Evolutionary conservation across 2,113 vertebrate species (phyloP).

Genomic region (Xerus inauris): DNA sequence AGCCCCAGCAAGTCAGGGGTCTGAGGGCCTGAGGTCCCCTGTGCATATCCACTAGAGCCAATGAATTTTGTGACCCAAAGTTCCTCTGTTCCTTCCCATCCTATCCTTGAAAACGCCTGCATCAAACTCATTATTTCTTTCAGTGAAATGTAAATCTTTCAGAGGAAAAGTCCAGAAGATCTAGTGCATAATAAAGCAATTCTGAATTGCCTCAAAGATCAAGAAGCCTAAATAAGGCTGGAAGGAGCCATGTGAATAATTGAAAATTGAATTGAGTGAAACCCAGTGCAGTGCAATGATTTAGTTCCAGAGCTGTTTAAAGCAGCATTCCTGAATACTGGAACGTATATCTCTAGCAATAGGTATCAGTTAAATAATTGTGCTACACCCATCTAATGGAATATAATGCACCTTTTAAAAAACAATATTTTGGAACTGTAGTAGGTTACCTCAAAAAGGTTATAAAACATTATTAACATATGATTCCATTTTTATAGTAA

Average conservation of each 20-base stretch:
- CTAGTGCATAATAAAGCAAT: conserved; percentile 5
- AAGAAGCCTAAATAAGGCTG: neutral
- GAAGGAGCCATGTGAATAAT: neutral
- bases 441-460: neutral
- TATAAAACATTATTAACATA: neutral
- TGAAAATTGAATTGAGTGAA: neutral
- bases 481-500: neutral
- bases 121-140: conserved; percentile 1
- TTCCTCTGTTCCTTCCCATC: neutral
- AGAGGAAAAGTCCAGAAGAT: conserved; percentile 26
- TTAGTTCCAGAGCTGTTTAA: neutral
- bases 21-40: neutral
- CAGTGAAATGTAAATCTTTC: conserved; percentile 16
- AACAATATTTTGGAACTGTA: neutral
- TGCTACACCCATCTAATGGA: neutral
- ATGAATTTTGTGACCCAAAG: neutral
- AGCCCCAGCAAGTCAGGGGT: neutral
- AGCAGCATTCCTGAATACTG: neutral
- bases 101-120: neutral
- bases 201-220: conserved; percentile 44
- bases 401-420: conserved; percentile 24
- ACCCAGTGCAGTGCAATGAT: neutral
- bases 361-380: conserved; percentile 16
- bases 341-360: neutral
- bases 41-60: neutral